phyloP scores from a whole-genome alignment of 2,797 vertebrate species.

The Lacerta viridis region DNA sequence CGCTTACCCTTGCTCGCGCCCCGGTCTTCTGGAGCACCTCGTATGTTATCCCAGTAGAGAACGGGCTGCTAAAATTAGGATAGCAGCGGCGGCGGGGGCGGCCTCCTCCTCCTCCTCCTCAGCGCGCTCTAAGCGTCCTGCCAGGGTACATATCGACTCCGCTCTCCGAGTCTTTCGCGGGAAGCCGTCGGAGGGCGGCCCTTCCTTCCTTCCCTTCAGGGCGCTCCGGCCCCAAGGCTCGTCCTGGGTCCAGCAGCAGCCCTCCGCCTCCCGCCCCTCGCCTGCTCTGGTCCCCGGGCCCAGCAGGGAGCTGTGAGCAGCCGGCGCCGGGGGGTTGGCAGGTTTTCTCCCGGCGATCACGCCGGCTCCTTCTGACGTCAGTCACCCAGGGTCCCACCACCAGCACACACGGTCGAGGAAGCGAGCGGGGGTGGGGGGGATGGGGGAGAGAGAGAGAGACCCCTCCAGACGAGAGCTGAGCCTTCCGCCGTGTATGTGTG shows the following conservation, averaged over 20 bases:
- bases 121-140: background rate
- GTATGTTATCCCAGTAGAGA: background rate
- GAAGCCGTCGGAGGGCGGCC: conserved; percentile 38
- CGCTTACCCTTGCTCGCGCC: conserved; percentile 2
- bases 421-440: conserved; percentile 10
- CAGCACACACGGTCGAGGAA: conserved; percentile 52
- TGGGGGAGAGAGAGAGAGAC: background rate
- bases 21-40: background rate
- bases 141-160: background rate
- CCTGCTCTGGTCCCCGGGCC: background rate
- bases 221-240: background rate
- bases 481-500: background rate
- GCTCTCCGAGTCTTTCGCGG: background rate
- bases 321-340: conserved; percentile 18
- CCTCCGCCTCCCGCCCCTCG: background rate
- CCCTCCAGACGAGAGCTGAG: conserved; percentile 10
- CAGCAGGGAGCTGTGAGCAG: background rate
- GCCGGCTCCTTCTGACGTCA: conserved; percentile 75
- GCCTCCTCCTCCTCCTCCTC: background rate
- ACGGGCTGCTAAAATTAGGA: background rate
- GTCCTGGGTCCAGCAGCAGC: background rate
- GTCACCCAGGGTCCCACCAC: conserved; percentile 54
- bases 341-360: conserved; percentile 71
- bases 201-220: background rate
- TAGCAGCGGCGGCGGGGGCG: background rate